These are phyloP conservation scores for Neodontobutis hainanensis DNA, from an alignment of 2,113 vertebrate genomes.

Conservation along the genomic window DNA sequence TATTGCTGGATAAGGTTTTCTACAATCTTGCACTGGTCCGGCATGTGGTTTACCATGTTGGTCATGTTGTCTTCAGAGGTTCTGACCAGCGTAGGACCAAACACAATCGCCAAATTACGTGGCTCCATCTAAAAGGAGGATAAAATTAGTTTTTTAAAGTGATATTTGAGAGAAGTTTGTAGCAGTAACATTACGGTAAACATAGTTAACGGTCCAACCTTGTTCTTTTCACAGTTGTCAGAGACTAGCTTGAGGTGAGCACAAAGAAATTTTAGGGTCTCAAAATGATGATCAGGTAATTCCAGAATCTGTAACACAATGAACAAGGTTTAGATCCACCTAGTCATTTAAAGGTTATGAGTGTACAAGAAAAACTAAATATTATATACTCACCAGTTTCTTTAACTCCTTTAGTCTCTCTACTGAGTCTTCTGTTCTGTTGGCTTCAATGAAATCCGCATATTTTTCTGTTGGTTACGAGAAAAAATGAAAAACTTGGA, in stretches of 20 bases:
- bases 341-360: too few relatives aligned
- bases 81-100: conserved; percentile 95
- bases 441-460: conserved; percentile 95
- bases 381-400: conserved; percentile 87
- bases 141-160: conserved; percentile 3
- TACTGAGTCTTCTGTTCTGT: conserved; percentile 91
- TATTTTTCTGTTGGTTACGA: conserved; percentile 86
- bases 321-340: neutral
- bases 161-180: neutral
- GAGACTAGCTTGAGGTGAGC: conserved; percentile 94
- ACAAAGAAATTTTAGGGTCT: conserved; percentile 97
- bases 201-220: conserved; percentile 76
- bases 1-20: conserved; percentile 98
- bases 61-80: conserved; percentile 99
- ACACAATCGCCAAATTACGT: conserved; percentile 96
- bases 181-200: neutral
- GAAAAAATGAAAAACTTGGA: conserved; percentile 15
- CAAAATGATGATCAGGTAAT: conserved; percentile 94
- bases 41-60: conserved; percentile 99
- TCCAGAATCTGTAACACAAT: conserved; percentile 84
- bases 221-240: conserved; percentile 97
- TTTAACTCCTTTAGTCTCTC: conserved; percentile 93
- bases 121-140: conserved; percentile 90
- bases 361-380: neutral
- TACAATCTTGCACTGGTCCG: conserved; percentile 98